These are phyloP conservation scores for Ormyrus pomaceus DNA, from an alignment of 2,888 invertebrate genomes.

Conservation along the genomic window DNA sequence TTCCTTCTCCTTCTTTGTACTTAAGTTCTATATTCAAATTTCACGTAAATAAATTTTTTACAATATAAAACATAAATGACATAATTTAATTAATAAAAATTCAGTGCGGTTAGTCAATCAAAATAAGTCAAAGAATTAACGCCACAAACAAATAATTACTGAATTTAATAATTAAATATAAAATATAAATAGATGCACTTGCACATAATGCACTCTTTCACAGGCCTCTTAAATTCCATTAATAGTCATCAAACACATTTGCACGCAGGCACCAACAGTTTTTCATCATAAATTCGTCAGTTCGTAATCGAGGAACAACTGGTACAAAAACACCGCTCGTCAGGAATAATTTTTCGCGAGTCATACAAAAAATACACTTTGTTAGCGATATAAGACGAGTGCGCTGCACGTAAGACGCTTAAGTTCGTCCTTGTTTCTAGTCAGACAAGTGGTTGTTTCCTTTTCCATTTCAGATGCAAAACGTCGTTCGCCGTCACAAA, in stretches of 20 bases:
- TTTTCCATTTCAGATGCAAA: constrained; percentile 71
- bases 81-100: constrained; percentile 20
- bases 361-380: not conserved
- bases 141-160: not conserved
- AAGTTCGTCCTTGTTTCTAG: constrained; percentile 41
- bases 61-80: constrained; percentile 32
- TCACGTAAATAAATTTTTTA: not conserved
- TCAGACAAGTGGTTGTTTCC: constrained; percentile 68
- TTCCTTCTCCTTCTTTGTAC: constrained; percentile 34
- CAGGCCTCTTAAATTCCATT: not conserved
- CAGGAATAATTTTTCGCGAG: constrained; percentile 2
- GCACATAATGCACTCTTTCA: not conserved
- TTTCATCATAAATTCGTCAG: not conserved
- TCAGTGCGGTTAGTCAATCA: not conserved
- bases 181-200: not conserved
- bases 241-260: constrained; percentile 1
- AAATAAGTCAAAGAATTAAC: constrained; percentile 1
- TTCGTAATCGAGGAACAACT: not conserved
- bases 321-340: not conserved
- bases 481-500: constrained; percentile 41
- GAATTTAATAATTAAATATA: not conserved
- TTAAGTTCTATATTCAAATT: constrained; percentile 37
- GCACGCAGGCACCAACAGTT: constrained; percentile 30
- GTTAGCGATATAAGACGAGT: constrained; percentile 3
- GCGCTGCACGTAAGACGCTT: constrained; percentile 12